A percentile compares a stretch with the other conserved stretches of the same genome.
Conservation (phyloP, 2,888 invertebrate species). For the Drosophila mayaguana region DNA sequence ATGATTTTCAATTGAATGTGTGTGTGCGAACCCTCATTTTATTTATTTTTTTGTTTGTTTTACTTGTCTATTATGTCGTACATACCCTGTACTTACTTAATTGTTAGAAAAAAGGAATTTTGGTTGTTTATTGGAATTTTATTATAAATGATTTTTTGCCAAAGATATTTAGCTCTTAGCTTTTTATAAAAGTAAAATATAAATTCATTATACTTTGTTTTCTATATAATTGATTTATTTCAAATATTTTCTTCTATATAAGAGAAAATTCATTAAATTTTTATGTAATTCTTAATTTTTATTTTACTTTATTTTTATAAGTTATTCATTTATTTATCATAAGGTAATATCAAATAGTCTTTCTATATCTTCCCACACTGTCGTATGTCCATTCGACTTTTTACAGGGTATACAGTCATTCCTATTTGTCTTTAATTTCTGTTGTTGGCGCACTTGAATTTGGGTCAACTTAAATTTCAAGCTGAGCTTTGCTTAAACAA, state of each 20-base stretch:
- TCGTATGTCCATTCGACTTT: neutral
- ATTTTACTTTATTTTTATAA: too few relatives aligned
- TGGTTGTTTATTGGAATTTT: neutral
- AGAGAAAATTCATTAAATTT: too few relatives aligned
- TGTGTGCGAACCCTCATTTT: conserved; percentile 17
- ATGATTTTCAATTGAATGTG: conserved; percentile 73
- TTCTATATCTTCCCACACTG: neutral
- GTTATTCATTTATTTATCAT: too few relatives aligned
- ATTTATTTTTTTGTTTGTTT: conserved; percentile 20
- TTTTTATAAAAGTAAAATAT: too few relatives aligned
- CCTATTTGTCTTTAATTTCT: conserved; percentile 2
- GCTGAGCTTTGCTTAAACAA: conserved; percentile 70
- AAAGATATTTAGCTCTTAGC: too few relatives aligned
- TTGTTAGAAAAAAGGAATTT: neutral
- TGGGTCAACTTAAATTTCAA: conserved; percentile 73
- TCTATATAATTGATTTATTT: too few relatives aligned
- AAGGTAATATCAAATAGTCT: too few relatives aligned
- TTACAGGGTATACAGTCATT: conserved; percentile 31
- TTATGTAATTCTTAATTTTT: too few relatives aligned
- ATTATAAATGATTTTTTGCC: neutral
- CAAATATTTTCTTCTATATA: too few relatives aligned
- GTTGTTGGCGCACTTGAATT: conserved; percentile 52
- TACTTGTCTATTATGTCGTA: conserved; percentile 7
- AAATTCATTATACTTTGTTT: too few relatives aligned
- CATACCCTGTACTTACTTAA: conserved; percentile 19